phyloP scores from a whole-genome alignment of 2,113 vertebrate species.

The Ceuthmochares aereus region DNA sequence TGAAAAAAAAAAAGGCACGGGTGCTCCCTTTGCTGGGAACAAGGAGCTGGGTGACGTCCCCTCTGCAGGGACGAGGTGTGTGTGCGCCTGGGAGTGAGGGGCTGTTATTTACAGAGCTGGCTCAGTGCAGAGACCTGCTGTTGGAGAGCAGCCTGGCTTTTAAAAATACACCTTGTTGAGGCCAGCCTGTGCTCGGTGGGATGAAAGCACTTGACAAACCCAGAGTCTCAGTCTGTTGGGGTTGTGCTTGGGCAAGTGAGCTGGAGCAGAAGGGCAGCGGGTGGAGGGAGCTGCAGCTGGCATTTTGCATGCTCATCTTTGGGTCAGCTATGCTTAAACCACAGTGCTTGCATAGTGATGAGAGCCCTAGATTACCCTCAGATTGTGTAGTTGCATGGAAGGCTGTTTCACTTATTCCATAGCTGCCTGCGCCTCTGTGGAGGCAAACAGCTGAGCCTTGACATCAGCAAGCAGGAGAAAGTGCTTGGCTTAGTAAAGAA shows the following conservation, averaged over 20 bases:
- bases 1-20: background rate
- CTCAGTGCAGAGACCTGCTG: background rate
- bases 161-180: background rate
- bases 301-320: fast-evolving
- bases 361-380: background rate
- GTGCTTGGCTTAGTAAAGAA: background rate
- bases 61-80: fast-evolving
- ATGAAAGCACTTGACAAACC: background rate
- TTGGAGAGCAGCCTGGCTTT: background rate
- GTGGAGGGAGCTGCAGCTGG: background rate
- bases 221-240: fast-evolving
- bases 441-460: background rate
- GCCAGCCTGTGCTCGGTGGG: fast-evolving
- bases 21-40: background rate
- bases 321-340: background rate
- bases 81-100: fast-evolving
- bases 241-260: background rate
- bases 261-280: too few relatives aligned
- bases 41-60: fast-evolving
- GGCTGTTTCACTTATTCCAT: background rate
- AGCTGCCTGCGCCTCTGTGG: too few relatives aligned
- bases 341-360: fast-evolving
- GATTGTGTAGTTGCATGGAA: fast-evolving
- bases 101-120: background rate
- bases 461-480: background rate